Evolutionary conservation across 37 sponge, comb jelly and placozoan species (phyloP).

Genomic region (Bolinopsis microptera): DNA sequence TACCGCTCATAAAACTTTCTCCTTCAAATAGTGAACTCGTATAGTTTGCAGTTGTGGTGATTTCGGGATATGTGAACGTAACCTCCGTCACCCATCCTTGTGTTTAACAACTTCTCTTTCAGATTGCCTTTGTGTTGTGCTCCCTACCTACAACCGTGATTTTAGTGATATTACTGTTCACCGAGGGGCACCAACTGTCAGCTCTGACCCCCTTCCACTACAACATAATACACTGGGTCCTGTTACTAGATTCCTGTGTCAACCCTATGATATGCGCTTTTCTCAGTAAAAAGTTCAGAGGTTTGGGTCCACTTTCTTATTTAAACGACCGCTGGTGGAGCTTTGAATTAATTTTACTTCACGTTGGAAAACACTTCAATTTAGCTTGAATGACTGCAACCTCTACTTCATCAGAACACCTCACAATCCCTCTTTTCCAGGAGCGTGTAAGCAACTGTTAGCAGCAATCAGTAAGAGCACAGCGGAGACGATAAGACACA

Average conservation of each 20-base stretch:
- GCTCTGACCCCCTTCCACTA: slow-evolving; percentile 37
- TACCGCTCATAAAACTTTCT: too few species aligned
- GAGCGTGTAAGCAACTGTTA: slow-evolving; percentile 48
- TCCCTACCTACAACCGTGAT: slow-evolving; percentile 29
- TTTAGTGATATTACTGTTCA: neutral
- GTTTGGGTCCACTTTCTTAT: neutral
- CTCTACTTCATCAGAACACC: neutral
- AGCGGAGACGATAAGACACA: neutral
- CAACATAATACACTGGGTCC: slow-evolving; percentile 53
- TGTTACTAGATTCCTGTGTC: slow-evolving; percentile 27
- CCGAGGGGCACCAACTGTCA: neutral
- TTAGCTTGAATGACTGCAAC: neutral
- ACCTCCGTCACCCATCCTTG: too few species aligned
- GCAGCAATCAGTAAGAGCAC: neutral
- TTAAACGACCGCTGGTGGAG: neutral
- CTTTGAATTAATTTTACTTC: neutral
- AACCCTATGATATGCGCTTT: slow-evolving; percentile 56
- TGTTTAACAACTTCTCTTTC: too few species aligned
- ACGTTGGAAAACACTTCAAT: neutral
- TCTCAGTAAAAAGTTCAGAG: slow-evolving; percentile 64
- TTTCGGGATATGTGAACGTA: too few species aligned
- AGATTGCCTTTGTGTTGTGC: neutral
- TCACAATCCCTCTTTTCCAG: neutral
- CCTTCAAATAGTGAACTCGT: too few species aligned
- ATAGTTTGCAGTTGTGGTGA: too few species aligned